These are phyloP conservation scores for Xylota segnis DNA, from an alignment of 2,888 invertebrate species.

Conservation along the genomic window DNA sequence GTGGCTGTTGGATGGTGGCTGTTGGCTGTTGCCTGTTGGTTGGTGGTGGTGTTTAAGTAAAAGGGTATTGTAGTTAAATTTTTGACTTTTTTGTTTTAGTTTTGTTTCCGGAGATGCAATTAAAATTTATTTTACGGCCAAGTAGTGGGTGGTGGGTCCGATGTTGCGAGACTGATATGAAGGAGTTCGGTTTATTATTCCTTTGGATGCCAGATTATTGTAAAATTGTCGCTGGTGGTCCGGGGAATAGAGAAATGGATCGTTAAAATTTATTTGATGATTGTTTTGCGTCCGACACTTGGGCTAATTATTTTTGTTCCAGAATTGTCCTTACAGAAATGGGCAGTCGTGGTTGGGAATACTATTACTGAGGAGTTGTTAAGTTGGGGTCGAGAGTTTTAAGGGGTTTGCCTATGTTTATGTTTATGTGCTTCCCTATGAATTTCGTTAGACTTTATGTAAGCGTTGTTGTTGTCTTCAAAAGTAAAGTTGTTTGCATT, in stretches of 20 bases:
- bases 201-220: constrained; percentile 15
- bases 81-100: not conserved
- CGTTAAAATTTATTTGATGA: constrained; percentile 35
- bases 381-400: not conserved
- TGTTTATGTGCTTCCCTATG: not conserved
- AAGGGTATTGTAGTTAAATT: constrained; percentile 3
- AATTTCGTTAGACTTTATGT: constrained; percentile 9
- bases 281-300: constrained; percentile 31
- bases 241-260: constrained; percentile 9
- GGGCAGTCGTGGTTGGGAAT: not conserved
- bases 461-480: not conserved
- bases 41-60: constrained; percentile 14
- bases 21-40: too few relatives aligned
- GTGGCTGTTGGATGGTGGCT: not conserved
- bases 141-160: not conserved
- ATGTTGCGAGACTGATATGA: not conserved
- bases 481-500: not conserved
- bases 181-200: constrained; percentile 11
- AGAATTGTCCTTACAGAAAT: not conserved
- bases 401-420: not conserved
- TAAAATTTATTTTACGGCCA: constrained; percentile 37
- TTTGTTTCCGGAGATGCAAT: constrained; percentile 21
- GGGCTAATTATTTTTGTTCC: constrained; percentile 35
- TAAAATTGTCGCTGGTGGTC: constrained; percentile 7
- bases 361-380: not conserved